Evolutionary conservation across 2,797 vertebrate species (phyloP), one percentile per base, ranked within the genome.

Genomic region (Aeoliscus strigatus): DNA sequence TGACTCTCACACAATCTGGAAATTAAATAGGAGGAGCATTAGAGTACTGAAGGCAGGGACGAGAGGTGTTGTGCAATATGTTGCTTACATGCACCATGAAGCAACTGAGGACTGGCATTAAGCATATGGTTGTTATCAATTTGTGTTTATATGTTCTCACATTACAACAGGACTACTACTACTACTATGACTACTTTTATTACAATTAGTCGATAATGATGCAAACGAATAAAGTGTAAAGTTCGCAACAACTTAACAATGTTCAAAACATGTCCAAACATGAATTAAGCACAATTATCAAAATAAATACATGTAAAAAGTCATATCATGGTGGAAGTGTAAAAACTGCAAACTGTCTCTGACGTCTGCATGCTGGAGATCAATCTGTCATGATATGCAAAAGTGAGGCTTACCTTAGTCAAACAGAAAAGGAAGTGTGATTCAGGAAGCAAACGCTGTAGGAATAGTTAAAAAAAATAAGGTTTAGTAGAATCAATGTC

Each of bases 1-100:
- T 63, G 33, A 14, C 42, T 67, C 61, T 30, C 46, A 24, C 14
- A 51, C 44, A 75, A 81, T 70, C 82, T 87, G 64, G 26, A 62
- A 72, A 80, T 70, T 40, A 73, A 72, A 77, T 30, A 72, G 53
- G 60, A 62, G 59, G 53, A 29, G 56, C 36, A 61, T 74, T 61
- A 75, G 34, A 39, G 32, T 42, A 49, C 33, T 41, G 46, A 53
- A 59, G 66, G 34, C 54, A 51, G 21, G 9, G 51, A 63, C 37
- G 15, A 60, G 13, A 61, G n/a, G 38, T 48, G 21, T 79, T 80
- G 67, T 29, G 65, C 52, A 82, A 72, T 39, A 54, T 40, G 54
- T 58, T 60, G 50, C 59, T 46, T 46, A 15, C 33, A 44, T 58
- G 37, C 38, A 55, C 29, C 4, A n/a, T 31, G 44, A 37, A 46